A percentile compares a stretch with the other conserved stretches of the same genome.
phyloP scores from a whole-genome alignment of 2,797 vertebrate genomes.

The Oryzias dopingdopingensis region DNA sequence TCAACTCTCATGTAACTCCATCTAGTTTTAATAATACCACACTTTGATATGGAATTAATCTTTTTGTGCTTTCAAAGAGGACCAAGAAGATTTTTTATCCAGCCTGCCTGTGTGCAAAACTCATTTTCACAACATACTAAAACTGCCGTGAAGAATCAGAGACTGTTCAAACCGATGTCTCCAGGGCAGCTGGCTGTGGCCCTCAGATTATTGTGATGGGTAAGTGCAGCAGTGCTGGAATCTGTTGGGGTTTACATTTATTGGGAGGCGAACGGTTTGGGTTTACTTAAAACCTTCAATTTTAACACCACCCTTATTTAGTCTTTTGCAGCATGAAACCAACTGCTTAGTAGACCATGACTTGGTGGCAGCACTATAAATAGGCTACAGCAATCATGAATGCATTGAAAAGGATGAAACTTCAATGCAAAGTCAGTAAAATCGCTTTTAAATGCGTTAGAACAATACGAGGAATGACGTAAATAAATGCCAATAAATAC shows the following conservation, averaged over 20 bases:
- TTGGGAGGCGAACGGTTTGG: slow-evolving; percentile 18
- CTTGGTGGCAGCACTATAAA: too few species aligned
- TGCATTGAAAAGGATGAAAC: slow-evolving; percentile 2
- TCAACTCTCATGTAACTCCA: slow-evolving; percentile 17
- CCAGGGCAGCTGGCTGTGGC: slow-evolving; percentile 51
- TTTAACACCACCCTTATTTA: slow-evolving; percentile 14
- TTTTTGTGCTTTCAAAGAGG: slow-evolving; percentile 37
- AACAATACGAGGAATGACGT: neutral
- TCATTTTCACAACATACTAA: slow-evolving; percentile 41
- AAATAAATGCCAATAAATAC: neutral
- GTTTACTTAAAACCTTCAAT: slow-evolving; percentile 32
- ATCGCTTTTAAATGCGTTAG: slow-evolving; percentile 15
- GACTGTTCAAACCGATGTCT: slow-evolving; percentile 31
- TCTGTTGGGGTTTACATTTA: slow-evolving; percentile 28
- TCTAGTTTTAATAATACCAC: slow-evolving; percentile 42
- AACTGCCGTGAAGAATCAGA: slow-evolving; percentile 43
- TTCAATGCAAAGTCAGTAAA: slow-evolving; percentile 8
- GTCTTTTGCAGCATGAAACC: slow-evolving; percentile 22
- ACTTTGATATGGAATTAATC: slow-evolving; percentile 59
- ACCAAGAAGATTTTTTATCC: slow-evolving; percentile 15
- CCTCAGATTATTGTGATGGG: slow-evolving; percentile 36
- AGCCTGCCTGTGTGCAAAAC: slow-evolving; percentile 42
- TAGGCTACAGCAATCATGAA: neutral
- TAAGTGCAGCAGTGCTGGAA: slow-evolving; percentile 35
- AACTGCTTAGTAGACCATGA: slow-evolving; percentile 19